Conservation (phyloP, 2,113 vertebrate genomes). For the Aegypius monachus region DNA sequence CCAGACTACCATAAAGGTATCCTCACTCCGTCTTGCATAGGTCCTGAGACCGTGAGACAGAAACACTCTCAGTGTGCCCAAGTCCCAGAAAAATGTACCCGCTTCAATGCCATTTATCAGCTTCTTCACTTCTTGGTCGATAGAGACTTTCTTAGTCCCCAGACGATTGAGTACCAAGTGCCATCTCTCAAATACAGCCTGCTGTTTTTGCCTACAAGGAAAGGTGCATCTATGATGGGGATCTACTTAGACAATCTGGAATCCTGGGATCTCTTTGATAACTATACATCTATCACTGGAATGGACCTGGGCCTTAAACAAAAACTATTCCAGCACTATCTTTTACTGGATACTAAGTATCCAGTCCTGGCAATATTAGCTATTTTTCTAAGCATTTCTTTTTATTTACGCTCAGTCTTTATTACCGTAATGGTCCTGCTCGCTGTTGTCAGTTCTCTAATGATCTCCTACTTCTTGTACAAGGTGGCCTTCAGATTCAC, state of each 20-base stretch:
- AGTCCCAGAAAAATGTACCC: constrained; percentile 88
- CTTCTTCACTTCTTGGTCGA: constrained; percentile 94
- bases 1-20: constrained; percentile 86
- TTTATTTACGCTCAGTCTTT: constrained; percentile 91
- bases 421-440: constrained; percentile 85
- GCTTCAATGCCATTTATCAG: constrained; percentile 84
- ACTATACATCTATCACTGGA: constrained; percentile 90
- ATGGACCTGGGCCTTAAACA: constrained; percentile 97
- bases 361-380: constrained; percentile 84
- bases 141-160: constrained; percentile 92
- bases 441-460: constrained; percentile 82
- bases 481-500: constrained; percentile 88
- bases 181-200: constrained; percentile 95
- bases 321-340: constrained; percentile 88
- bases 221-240: constrained; percentile 88
- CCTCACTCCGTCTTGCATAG: constrained; percentile 82
- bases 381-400: constrained; percentile 85
- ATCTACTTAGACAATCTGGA: constrained; percentile 90
- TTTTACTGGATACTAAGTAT: constrained; percentile 88
- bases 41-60: constrained; percentile 70
- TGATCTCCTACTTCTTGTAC: constrained; percentile 93
- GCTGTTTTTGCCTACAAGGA: constrained; percentile 86
- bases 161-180: constrained; percentile 93
- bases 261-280: constrained; percentile 82
- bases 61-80: constrained; percentile 81